Conservation (phyloP, 2,888 invertebrate genomes). For the Pterostichus madidus region DNA sequence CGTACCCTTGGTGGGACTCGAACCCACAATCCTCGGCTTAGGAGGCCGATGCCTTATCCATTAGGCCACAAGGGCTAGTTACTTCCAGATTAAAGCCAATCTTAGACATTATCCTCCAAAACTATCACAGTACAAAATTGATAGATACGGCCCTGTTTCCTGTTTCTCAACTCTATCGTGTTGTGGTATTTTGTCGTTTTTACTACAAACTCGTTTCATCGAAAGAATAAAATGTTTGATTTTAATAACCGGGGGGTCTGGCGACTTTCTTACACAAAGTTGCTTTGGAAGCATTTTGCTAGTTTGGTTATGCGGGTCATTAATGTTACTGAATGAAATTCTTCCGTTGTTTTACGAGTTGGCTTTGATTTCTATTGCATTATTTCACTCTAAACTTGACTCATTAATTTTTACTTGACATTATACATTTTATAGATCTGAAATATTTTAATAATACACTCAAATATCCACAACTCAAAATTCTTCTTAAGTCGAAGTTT, state of each 20-base stretch:
- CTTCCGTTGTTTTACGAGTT: constrained; percentile 6
- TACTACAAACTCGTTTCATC: constrained; percentile 4
- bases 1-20: constrained; percentile 89
- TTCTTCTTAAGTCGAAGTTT: too few species aligned
- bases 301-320: constrained; percentile 33
- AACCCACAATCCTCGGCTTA: constrained; percentile 89
- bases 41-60: constrained; percentile 89
- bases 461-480: too few species aligned
- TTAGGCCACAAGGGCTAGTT: constrained; percentile 86
- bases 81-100: too few species aligned
- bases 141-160: too few species aligned
- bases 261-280: constrained; percentile 31
- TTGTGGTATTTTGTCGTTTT: constrained; percentile 1
- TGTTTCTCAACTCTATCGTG: too few species aligned
- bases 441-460: too few species aligned
- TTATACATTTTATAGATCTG: neutral
- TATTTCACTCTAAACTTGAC: neutral
- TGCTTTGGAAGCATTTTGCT: constrained; percentile 21
- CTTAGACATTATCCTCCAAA: too few species aligned
- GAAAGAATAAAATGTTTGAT: constrained; percentile 17
- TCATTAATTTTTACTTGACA: neutral
- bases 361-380: neutral
- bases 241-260: constrained; percentile 24
- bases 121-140: too few species aligned
- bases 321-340: constrained; percentile 19